A percentile compares a stretch with the other conserved stretches of the same genome.
Conservation (phyloP, 2,113 vertebrate genomes). For the Rhombomys opimus region DNA sequence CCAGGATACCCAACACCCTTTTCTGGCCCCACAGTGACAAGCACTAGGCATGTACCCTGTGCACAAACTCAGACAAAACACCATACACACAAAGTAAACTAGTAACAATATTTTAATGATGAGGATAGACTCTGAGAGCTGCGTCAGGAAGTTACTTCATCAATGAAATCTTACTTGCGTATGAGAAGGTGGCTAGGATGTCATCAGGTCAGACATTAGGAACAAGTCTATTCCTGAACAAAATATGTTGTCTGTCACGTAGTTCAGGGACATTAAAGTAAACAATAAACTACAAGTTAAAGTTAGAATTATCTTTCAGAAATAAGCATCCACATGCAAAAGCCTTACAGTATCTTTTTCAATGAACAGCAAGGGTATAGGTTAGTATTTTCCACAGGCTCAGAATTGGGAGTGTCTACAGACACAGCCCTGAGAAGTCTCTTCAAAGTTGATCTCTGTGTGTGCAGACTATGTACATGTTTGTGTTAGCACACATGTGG, state of each 20-base stretch:
- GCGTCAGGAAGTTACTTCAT: neutral
- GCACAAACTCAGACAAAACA: neutral
- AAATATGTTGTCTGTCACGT: neutral
- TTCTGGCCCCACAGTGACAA: neutral
- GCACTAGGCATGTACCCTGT: neutral
- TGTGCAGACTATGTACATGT: neutral
- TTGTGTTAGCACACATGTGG: neutral
- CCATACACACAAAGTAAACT: neutral
- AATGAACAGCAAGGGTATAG: neutral
- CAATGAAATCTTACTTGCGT: neutral
- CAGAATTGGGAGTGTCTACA: neutral
- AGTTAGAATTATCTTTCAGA: neutral
- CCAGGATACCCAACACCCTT: neutral
- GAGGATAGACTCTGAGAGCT: neutral
- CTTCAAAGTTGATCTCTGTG: neutral
- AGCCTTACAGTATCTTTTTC: neutral
- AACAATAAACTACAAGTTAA: slow-evolving; percentile 1
- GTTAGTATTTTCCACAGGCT: neutral
- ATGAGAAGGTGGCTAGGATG: neutral
- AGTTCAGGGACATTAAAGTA: neutral
- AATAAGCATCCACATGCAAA: neutral
- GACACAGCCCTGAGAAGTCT: neutral
- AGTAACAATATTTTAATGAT: neutral
- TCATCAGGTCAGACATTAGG: neutral
- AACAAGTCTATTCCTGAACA: neutral